These are phyloP conservation scores for Slavum lentiscoides DNA, from an alignment of 2,888 invertebrate species.

Conservation along the genomic window DNA sequence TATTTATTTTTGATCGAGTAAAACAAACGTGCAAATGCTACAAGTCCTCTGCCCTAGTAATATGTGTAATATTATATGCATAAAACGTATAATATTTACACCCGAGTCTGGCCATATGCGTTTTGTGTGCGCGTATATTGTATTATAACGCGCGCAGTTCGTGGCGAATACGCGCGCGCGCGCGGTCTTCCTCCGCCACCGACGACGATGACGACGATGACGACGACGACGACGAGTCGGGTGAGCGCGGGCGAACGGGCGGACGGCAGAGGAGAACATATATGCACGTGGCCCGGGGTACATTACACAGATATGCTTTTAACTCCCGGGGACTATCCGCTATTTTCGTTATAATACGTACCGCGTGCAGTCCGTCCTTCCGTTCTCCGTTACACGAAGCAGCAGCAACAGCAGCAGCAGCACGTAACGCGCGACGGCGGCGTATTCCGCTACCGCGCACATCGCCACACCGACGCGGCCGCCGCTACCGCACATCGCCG, in stretches of 20 bases:
- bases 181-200: neutral
- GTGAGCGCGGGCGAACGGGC: neutral
- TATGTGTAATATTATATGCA: no score
- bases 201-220: slow-evolving; percentile 9
- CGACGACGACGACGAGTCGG: slow-evolving; percentile 16
- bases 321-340: slow-evolving; percentile 49
- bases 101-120: no score
- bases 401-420: no score
- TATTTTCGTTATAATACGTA: slow-evolving; percentile 43
- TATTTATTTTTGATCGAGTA: no score
- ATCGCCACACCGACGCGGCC: neutral
- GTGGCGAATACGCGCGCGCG: no score
- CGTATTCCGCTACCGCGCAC: neutral
- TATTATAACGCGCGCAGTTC: no score
- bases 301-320: slow-evolving; percentile 54
- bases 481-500: neutral
- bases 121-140: no score
- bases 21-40: no score
- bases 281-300: slow-evolving; percentile 51
- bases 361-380: slow-evolving; percentile 9
- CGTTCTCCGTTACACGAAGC: neutral
- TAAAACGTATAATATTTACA: no score
- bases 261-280: neutral
- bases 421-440: neutral
- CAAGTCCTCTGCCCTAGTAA: no score